Conservation (phyloP, 2,888 invertebrate genomes). For the Ecliptopera silaceata region DNA sequence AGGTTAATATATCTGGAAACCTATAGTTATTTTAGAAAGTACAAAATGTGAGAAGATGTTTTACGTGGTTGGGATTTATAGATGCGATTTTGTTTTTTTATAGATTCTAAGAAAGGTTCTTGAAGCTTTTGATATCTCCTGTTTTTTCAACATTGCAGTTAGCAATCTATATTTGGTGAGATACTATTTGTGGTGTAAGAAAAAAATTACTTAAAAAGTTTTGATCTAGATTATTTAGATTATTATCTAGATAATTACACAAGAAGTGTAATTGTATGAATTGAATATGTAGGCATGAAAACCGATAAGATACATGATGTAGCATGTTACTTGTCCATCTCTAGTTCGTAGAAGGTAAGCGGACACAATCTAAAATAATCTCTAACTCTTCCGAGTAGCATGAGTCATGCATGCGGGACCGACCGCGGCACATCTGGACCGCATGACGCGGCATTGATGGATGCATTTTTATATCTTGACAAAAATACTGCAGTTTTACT, state of each 20-base stretch:
- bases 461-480: conserved; percentile 31
- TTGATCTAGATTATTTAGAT: no score
- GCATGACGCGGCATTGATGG: conserved; percentile 43
- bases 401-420: conserved; percentile 77
- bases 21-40: no score
- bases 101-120: no score
- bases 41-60: no score
- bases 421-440: conserved; percentile 75
- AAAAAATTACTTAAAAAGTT: background rate
- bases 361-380: conserved; percentile 81
- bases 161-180: no score
- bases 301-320: background rate
- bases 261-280: background rate
- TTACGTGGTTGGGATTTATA: no score
- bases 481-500: background rate
- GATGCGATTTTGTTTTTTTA: no score
- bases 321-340: background rate
- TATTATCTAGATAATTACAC: no score
- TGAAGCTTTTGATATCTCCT: no score
- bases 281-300: background rate
- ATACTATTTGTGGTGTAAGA: no score
- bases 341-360: conserved; percentile 70
- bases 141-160: no score
- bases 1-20: no score
- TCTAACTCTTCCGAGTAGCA: conserved; percentile 76